Evolutionary conservation across 1,140 invertebrate genomes (phyloP), one percentile per base, ranked within the genome.

Genomic region (Piezodorus guildinii): DNA sequence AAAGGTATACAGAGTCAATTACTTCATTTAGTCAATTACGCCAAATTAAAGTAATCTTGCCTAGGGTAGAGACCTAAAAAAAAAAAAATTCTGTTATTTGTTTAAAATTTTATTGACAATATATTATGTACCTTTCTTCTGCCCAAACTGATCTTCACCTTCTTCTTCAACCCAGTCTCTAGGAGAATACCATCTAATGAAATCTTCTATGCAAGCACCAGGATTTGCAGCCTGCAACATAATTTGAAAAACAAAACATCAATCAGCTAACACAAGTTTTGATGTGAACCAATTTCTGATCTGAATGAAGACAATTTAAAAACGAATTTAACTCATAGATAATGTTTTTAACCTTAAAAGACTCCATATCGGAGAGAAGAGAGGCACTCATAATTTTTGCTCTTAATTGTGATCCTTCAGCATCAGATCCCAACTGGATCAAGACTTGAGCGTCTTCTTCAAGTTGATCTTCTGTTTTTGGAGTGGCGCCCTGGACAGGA

Each of bases 401-500:
- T 56, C 94, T 81, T 54, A 95, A 77, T 73, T 91, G 85, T 1
- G 86, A 86, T 3, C 85, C 88, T 69, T 88, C 85, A 19, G 88
- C 84, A 69, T 91, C 85, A 14, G 88, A 86, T 17, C 92, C 94
- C 0, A 97, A 77, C 67, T 91, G 85, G 62, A 88, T 80, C 78
- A 98, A 82, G 12, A 92, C 83, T 74, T 95, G 88, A 0, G 91
- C 86, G 66, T 98, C 94, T 72, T 96, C 91, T 70, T 96, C 89
- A 51, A 98, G 73, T 74, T 95, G 88, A 76, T 98, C 96, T 74
- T 98, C 96, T 4, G 96, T 98, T 80, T 98, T 94, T 6, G 95
- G 94, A 0, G 92, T 88, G 0, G 90, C 89, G 71, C 97, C 94
- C 77, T 81, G 66, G 15, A 62, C 63, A n/a, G 64, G n/a, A n/a